These are phyloP conservation scores for Limanda limanda DNA, from an alignment of 2,113 vertebrate species.

Conservation along the genomic window DNA sequence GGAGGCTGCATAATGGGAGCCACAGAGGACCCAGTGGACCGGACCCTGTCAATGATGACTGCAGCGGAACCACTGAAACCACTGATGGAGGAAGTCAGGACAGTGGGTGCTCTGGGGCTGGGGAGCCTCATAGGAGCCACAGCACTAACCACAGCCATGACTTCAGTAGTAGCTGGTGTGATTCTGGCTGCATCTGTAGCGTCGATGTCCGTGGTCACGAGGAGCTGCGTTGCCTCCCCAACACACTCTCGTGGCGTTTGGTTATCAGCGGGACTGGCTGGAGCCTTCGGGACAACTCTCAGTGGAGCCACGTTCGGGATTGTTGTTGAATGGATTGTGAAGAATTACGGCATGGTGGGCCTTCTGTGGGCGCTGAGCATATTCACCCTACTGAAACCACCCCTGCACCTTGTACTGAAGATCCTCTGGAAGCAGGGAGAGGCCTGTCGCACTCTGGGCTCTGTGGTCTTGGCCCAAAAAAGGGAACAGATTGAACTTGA, in stretches of 20 bases:
- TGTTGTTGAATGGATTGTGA: conserved; percentile 63
- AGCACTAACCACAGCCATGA: conserved; percentile 70
- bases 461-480: neutral
- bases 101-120: conserved; percentile 74
- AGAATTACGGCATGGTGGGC: conserved; percentile 61
- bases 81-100: conserved; percentile 63
- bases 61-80: conserved; percentile 53
- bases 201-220: conserved; percentile 52
- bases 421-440: conserved; percentile 48
- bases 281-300: conserved; percentile 55
- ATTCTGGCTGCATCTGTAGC: conserved; percentile 59
- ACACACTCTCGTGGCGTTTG: conserved; percentile 45
- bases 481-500: conserved; percentile 32
- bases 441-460: conserved; percentile 28
- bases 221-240: conserved; percentile 10
- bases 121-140: conserved; percentile 75
- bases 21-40: conserved; percentile 70
- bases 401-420: conserved; percentile 53
- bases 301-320: conserved; percentile 71
- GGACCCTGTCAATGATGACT: conserved; percentile 54
- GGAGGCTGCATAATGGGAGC: conserved; percentile 77
- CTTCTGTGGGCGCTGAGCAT: conserved; percentile 67
- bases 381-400: conserved; percentile 68
- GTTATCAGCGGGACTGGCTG: conserved; percentile 60
- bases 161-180: conserved; percentile 71